These are phyloP conservation scores for Tenthredo mesomela DNA, from an alignment of 2,888 invertebrate genomes.

Conservation along the genomic window DNA sequence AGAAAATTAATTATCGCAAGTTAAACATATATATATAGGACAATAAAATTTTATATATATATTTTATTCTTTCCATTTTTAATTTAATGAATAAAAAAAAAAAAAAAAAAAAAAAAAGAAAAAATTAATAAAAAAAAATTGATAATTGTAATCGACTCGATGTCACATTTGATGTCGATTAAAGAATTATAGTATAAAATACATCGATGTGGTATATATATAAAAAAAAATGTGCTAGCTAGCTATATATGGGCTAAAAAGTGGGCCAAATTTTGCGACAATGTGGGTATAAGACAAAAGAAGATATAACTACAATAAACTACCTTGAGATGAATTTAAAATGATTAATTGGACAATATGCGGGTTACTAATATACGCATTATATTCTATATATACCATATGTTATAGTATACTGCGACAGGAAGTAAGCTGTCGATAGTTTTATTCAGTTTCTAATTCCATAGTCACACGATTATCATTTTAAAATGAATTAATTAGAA, in stretches of 20 bases:
- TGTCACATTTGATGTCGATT: neutral
- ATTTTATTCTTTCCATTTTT: too few species aligned
- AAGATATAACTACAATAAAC: constrained; percentile 21
- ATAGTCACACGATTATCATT: neutral
- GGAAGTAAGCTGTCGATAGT: neutral
- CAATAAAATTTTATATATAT: too few species aligned
- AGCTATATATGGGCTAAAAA: neutral
- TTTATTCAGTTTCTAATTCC: neutral
- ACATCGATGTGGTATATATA: neutral
- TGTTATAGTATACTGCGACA: neutral
- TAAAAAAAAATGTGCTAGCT: too few species aligned
- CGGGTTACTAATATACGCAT: constrained; percentile 19
- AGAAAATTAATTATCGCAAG: neutral
- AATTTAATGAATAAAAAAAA: neutral
- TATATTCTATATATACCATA: neutral
- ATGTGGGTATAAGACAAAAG: constrained; percentile 24
- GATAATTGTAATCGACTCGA: neutral
- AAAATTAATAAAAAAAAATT: too few species aligned
- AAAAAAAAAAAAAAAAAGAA: too few species aligned
- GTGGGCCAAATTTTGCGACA: constrained; percentile 36
- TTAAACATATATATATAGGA: too few species aligned
- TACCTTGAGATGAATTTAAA: constrained; percentile 37
- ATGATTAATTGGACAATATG: constrained; percentile 44
- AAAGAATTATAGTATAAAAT: neutral
- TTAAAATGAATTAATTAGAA: neutral